Conservation (phyloP, 37 sponge, comb jelly and placozoan genomes). For the Crambe crambe region DNA sequence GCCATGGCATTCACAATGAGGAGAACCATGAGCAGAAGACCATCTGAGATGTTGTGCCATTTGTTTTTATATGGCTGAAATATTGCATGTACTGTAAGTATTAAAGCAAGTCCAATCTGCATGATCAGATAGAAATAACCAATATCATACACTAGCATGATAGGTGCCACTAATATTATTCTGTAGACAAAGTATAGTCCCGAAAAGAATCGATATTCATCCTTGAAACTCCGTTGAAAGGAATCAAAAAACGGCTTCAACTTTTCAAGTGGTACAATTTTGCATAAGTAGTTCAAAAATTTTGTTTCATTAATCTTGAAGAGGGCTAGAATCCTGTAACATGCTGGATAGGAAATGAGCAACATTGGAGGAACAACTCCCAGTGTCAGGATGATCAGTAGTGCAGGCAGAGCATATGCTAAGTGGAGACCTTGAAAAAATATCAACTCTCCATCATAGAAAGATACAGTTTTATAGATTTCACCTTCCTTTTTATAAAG, state of each 20-base stretch:
- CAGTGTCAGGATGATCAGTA: background rate
- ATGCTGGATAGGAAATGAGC: constrained; percentile 4
- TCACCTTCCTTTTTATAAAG: background rate
- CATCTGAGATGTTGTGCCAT: constrained; percentile 9
- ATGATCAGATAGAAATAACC: background rate
- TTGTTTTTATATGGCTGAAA: constrained; percentile 1
- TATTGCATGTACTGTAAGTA: background rate
- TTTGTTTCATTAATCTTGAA: background rate
- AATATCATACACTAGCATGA: background rate
- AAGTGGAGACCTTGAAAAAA: background rate
- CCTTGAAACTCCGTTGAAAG: constrained; percentile 14
- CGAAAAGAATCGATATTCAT: background rate
- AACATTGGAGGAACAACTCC: constrained; percentile 7
- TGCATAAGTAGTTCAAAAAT: background rate
- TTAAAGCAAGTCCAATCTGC: background rate
- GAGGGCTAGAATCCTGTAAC: background rate
- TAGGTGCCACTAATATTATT: background rate
- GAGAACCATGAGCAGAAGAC: background rate
- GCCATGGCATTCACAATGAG: background rate
- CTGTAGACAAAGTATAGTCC: constrained; percentile 19
- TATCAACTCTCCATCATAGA: constrained; percentile 5
- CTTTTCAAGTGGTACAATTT: background rate
- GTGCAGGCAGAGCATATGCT: constrained; percentile 23
- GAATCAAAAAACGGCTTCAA: constrained; percentile 6
- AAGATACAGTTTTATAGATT: background rate